These are phyloP conservation scores for Drosophila paranaensis DNA, from an alignment of 2,888 invertebrate species.

Conservation along the genomic window DNA sequence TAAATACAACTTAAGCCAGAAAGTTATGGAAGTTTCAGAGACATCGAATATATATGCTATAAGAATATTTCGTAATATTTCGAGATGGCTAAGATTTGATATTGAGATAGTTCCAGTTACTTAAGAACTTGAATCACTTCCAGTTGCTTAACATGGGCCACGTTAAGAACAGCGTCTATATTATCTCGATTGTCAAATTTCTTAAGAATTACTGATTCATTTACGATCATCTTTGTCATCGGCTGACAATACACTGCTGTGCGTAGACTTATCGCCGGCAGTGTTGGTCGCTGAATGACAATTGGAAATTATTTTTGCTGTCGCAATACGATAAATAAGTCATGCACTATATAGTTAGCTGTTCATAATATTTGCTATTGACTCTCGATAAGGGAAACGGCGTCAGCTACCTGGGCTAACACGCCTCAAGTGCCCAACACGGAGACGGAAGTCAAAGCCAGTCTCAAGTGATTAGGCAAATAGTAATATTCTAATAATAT, in stretches of 20 bases:
- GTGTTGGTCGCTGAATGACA: background rate
- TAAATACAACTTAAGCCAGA: background rate
- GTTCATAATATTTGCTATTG: constrained; percentile 14
- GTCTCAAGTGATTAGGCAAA: constrained; percentile 25
- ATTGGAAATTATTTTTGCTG: constrained; percentile 9
- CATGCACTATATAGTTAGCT: background rate
- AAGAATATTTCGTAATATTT: background rate
- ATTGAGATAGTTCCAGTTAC: too few species aligned
- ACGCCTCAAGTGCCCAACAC: constrained; percentile 39
- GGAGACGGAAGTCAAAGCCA: constrained; percentile 45
- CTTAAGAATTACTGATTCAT: background rate
- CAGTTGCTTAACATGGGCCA: background rate
- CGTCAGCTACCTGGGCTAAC: constrained; percentile 29
- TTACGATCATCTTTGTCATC: constrained; percentile 6
- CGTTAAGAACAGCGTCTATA: background rate
- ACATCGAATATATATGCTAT: too few species aligned
- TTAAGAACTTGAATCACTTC: too few species aligned
- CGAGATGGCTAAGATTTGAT: background rate
- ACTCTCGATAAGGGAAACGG: constrained; percentile 30
- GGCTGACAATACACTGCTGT: background rate
- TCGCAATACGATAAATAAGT: constrained; percentile 19
- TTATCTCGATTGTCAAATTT: constrained; percentile 1
- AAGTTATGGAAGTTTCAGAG: background rate
- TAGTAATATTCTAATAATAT: constrained; percentile 6
- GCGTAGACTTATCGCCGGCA: background rate